These are phyloP conservation scores for Epistrophella euchroma DNA, from an alignment of 2,888 invertebrate species.

Conservation along the genomic window DNA sequence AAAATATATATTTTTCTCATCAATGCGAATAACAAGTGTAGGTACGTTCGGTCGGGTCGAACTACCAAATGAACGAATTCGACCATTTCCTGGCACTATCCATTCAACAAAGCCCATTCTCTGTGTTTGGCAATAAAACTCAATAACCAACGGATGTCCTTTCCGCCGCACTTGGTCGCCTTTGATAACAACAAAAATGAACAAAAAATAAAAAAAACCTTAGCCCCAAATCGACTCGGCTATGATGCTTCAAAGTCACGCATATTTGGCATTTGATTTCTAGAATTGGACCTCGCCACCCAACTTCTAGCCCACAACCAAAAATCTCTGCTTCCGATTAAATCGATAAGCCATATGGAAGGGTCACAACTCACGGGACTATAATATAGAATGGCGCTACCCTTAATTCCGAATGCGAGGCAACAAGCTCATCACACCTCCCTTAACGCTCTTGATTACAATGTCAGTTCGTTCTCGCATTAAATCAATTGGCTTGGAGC, in stretches of 20 bases:
- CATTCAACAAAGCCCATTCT: constrained; percentile 6
- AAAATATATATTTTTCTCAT: constrained; percentile 62
- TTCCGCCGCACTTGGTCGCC: constrained; percentile 26
- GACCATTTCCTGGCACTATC: constrained; percentile 36
- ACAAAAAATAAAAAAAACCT: constrained; percentile 12
- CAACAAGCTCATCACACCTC: constrained; percentile 65
- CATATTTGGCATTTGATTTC: constrained; percentile 69
- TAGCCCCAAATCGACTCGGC: not conserved
- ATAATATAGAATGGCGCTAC: constrained; percentile 23
- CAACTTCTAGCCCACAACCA: not conserved
- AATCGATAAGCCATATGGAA: constrained; percentile 50
- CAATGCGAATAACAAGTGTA: constrained; percentile 50
- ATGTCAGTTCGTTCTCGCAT: constrained; percentile 66
- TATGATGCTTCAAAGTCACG: constrained; percentile 67
- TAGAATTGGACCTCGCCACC: constrained; percentile 6
- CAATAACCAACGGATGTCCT: constrained; percentile 57
- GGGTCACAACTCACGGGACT: constrained; percentile 32
- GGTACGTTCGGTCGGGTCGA: not conserved
- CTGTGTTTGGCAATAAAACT: constrained; percentile 54
- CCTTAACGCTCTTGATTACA: constrained; percentile 67
- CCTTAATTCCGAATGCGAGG: constrained; percentile 56
- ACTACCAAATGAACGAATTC: constrained; percentile 43
- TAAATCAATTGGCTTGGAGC: constrained; percentile 64
- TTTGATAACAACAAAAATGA: constrained; percentile 14
- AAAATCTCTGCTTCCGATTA: constrained; percentile 41